Conservation (phyloP, 2,113 vertebrate species). For the Eurystomus gularis region DNA sequence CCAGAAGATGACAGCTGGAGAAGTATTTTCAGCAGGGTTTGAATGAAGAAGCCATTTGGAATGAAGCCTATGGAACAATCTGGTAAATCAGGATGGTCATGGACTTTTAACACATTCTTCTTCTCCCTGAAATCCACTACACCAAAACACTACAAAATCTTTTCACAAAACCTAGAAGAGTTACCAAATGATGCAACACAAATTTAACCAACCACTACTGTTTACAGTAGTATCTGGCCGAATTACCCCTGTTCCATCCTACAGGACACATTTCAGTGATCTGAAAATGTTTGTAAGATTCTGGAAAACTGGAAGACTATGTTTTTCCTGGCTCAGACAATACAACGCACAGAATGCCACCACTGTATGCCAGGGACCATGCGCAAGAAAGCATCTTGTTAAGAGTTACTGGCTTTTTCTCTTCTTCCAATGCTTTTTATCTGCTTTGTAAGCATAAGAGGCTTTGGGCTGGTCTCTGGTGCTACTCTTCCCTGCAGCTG, state of each 20-base stretch:
- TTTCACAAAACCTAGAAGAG: not conserved
- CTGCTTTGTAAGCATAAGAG: not conserved
- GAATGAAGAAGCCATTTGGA: not conserved
- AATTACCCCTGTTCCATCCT: not conserved
- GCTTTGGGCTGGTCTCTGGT: not conserved
- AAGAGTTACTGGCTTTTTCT: not conserved
- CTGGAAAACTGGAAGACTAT: not conserved
- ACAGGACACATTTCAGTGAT: not conserved
- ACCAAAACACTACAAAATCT: not conserved
- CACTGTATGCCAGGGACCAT: fast-evolving
- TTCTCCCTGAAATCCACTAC: not conserved
- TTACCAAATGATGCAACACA: not conserved
- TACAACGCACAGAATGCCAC: not conserved
- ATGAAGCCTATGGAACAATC: not conserved
- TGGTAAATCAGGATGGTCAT: not conserved
- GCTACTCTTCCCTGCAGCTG: not conserved
- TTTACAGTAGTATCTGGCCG: not conserved
- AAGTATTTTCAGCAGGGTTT: not conserved
- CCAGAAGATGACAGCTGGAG: not conserved
- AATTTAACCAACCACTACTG: not conserved
- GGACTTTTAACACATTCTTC: not conserved
- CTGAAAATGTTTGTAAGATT: not conserved
- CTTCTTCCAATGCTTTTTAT: not conserved
- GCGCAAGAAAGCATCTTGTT: fast-evolving
- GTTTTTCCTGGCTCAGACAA: not conserved